Conservation (phyloP, 2,888 invertebrate species). For the Torymus texanus region DNA sequence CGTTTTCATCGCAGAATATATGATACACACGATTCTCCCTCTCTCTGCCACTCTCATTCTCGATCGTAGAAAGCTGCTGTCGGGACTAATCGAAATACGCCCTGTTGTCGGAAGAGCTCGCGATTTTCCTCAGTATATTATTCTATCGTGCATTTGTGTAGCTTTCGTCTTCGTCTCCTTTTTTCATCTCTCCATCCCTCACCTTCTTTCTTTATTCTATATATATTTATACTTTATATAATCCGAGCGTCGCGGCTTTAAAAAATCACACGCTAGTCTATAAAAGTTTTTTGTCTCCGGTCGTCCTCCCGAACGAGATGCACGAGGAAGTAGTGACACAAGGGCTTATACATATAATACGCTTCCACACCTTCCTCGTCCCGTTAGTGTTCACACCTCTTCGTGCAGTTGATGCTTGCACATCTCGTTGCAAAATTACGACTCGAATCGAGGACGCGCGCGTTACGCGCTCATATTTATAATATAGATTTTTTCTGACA, state of each 20-base stretch:
- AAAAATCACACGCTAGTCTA: slow-evolving; percentile 57
- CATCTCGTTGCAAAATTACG: slow-evolving; percentile 18
- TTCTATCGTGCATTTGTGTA: neutral
- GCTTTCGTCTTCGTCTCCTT: slow-evolving; percentile 7
- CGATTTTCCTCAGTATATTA: slow-evolving; percentile 16
- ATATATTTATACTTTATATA: slow-evolving; percentile 40
- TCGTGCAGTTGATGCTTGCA: no score
- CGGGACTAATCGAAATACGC: slow-evolving; percentile 35
- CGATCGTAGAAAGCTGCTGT: slow-evolving; percentile 18
- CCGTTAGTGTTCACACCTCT: no score
- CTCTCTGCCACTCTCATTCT: slow-evolving; percentile 26
- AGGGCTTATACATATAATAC: neutral
- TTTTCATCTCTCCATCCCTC: no score
- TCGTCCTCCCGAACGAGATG: slow-evolving; percentile 31
- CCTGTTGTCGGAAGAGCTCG: slow-evolving; percentile 38
- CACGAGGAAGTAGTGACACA: neutral
- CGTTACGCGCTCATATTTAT: neutral
- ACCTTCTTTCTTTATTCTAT: neutral
- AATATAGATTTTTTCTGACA: slow-evolving; percentile 10
- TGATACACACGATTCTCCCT: slow-evolving; percentile 3
- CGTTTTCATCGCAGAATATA: no score
- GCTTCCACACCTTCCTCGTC: neutral
- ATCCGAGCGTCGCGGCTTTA: slow-evolving; percentile 48
- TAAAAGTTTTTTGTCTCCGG: slow-evolving; percentile 51
- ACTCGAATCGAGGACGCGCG: slow-evolving; percentile 26